Conservation (phyloP, 2,797 vertebrate species). For the Periparus ater region DNA sequence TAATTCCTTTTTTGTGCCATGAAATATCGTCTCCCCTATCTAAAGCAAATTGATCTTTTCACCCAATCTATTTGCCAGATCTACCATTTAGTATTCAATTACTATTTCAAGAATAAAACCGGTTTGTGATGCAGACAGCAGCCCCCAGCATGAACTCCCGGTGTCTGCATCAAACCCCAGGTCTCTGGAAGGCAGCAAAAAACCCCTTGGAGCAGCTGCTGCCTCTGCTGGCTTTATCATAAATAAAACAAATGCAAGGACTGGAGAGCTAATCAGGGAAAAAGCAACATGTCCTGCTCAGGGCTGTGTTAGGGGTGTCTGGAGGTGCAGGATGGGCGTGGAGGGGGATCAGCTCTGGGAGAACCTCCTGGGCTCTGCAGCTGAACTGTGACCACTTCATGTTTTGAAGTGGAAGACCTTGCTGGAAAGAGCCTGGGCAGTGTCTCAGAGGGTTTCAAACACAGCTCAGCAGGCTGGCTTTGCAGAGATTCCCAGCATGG, state of each 20-base stretch:
- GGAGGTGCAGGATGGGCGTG: rapidly evolving
- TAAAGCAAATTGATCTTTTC: slow-evolving; percentile 4
- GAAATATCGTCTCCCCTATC: not conserved
- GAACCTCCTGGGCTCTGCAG: not conserved
- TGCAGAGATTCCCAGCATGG: not conserved
- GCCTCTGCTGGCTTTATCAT: not conserved
- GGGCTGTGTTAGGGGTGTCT: rapidly evolving
- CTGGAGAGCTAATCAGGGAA: not conserved
- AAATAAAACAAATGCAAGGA: not conserved
- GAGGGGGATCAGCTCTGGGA: not conserved
- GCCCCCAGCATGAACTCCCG: not conserved
- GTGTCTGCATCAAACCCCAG: not conserved
- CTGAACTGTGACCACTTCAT: rapidly evolving
- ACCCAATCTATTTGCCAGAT: not conserved
- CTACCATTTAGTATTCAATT: not conserved
- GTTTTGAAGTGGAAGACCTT: not conserved
- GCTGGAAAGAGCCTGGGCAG: not conserved
- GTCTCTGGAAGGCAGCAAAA: not conserved
- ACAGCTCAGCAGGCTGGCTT: rapidly evolving
- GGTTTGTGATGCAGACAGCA: not conserved
- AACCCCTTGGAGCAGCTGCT: not conserved
- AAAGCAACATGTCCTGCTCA: rapidly evolving
- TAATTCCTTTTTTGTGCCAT: not conserved
- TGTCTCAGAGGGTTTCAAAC: rapidly evolving
- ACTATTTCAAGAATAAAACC: not conserved